Percentiles rank a stretch among this genome's conserved stretches.
These are phyloP conservation scores for Vultur gryphus DNA, from an alignment of 2,797 vertebrate genomes.

Conservation along the genomic window DNA sequence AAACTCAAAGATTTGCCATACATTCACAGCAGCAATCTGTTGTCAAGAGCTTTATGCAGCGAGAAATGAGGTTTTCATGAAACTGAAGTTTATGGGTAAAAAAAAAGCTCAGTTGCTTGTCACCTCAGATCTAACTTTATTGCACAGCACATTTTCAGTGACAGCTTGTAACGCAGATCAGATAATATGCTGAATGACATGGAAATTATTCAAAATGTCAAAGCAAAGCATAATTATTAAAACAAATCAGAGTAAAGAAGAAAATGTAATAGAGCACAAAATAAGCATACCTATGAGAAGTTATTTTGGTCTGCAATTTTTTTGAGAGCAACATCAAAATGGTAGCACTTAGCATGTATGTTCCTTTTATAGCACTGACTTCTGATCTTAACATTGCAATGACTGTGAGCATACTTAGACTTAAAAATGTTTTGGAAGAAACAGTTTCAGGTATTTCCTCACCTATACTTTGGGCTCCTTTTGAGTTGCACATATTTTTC, in stretches of 20 bases:
- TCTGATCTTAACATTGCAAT: background rate
- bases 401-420: background rate
- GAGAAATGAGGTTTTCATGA: background rate
- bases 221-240: slow-evolving; percentile 55
- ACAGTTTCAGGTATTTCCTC: background rate
- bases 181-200: slow-evolving; percentile 24
- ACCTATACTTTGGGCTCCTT: background rate
- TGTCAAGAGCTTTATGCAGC: background rate
- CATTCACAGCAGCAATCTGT: background rate
- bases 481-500: background rate
- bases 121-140: slow-evolving; percentile 25
- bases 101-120: background rate
- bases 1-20: background rate
- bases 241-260: slow-evolving; percentile 1
- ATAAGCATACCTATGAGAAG: slow-evolving; percentile 3
- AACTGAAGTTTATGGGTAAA: background rate
- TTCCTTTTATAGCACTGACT: background rate
- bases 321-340: background rate
- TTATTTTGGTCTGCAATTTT: background rate
- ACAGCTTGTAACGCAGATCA: slow-evolving; percentile 21
- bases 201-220: slow-evolving; percentile 44
- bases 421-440: background rate
- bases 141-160: slow-evolving; percentile 12
- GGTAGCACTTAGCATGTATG: background rate
- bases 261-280: slow-evolving; percentile 1